A percentile compares a stretch with the other conserved stretches of the same genome.
Conservation (phyloP, 2,888 invertebrate genomes). For the Drosophila nr. perissopoda region DNA sequence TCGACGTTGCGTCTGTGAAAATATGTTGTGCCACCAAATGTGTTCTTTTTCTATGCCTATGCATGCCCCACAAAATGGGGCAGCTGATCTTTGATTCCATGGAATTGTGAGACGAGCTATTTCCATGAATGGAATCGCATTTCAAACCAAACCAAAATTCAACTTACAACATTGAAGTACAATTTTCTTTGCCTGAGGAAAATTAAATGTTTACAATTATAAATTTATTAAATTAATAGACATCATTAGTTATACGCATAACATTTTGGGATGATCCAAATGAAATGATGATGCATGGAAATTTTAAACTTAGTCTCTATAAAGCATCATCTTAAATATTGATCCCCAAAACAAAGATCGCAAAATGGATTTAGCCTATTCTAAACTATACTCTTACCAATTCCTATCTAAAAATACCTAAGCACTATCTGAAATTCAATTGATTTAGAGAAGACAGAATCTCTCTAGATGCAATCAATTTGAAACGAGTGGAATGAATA, state of each 20-base stretch:
- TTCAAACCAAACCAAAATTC: conserved; percentile 19
- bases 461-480: background rate
- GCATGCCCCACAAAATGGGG: background rate
- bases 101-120: conserved; percentile 33
- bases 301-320: background rate
- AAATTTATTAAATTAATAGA: background rate
- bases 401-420: background rate
- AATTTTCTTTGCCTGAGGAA: background rate
- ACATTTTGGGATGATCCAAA: background rate
- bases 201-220: background rate
- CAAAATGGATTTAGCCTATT: background rate
- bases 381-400: background rate
- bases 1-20: conserved; percentile 5
- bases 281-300: background rate
- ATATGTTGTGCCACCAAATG: conserved; percentile 16
- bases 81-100: conserved; percentile 47
- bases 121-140: conserved; percentile 60
- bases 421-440: background rate
- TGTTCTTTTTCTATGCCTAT: conserved; percentile 2
- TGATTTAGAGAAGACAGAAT: background rate
- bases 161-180: too few relatives aligned
- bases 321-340: background rate
- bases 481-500: background rate
- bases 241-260: too few relatives aligned
- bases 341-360: background rate